Base-by-base conservation (phyloP, 2,113 vertebrate genomes). In the Crotalus tigris region DNA sequence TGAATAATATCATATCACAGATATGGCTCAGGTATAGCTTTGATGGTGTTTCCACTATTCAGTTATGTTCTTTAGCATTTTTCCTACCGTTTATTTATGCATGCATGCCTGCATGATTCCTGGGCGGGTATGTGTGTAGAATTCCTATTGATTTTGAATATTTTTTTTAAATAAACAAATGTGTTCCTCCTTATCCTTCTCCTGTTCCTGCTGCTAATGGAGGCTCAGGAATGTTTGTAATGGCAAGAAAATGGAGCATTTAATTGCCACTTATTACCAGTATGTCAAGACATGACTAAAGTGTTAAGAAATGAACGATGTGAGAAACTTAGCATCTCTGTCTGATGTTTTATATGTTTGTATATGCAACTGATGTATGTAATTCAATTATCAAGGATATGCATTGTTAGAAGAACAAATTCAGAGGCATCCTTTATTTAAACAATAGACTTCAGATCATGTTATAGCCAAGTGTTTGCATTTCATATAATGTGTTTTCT, bases 381-480 rank as follows among this genome's bases (percentile, higher is more conserved):
- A 94, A 96, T 96, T 95, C 95, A 96, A 97, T 97, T 97, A 96
- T 95, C 96, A 5, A 92, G 94, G 95, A 97, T 93, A 93, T 89
- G 91, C 92, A 26, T 93, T 92, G 97, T 98, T 98, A 97, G 96
- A 97, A 97, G 93, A 97, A 94, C 91, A 96, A 88, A 95, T 96
- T 96, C 95, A 93, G 91, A 92, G 94, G 33, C 3, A 44, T 81
- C 93, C 94, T 93, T 95, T 94, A 93, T 88, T 90, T 90, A 94
- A 88, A 11, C 53, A 92, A 46, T 12, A 26, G 87, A 55, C 24
- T 93, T 23, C 0, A 0, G 58, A 33, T 94, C 91, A 75, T n/a
- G 91, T 49, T 49, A n/a, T 55, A 7, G 2, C 1, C 3, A 92
- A 0, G 44, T 92, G 26, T 91, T 91, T 85, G 69, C 1, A 0